These are phyloP conservation scores for Phalacrocorax aristotelis DNA, from an alignment of 2,113 vertebrate genomes.

Conservation along the genomic window DNA sequence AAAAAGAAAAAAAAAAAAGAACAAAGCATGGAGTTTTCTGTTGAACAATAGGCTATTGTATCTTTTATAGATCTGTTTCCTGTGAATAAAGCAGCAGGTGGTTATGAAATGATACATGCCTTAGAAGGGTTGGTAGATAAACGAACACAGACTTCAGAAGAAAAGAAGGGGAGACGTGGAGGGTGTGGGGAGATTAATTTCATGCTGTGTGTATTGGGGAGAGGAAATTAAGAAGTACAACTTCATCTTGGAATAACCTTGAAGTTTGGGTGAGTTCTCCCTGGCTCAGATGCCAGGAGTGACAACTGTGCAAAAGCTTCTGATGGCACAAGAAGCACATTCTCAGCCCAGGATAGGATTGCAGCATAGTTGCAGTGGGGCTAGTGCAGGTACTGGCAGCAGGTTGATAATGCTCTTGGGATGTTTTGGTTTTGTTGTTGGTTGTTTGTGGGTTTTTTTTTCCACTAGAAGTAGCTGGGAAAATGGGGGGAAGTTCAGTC, in stretches of 20 bases:
- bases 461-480: background rate
- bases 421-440: too few species aligned
- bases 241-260: background rate
- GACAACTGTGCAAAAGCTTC: background rate
- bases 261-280: background rate
- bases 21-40: background rate
- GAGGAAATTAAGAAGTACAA: background rate
- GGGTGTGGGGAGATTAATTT: background rate
- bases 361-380: accelerated
- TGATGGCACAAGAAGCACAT: accelerated
- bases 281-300: background rate
- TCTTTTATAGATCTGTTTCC: conserved; percentile 23
- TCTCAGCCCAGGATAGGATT: background rate
- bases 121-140: conserved; percentile 4
- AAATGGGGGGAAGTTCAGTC: background rate
- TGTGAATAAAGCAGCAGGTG: conserved; percentile 54
- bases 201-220: background rate
- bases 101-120: conserved; percentile 27
- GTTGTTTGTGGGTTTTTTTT: background rate
- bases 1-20: background rate
- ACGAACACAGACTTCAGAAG: background rate
- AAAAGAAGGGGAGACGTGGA: background rate
- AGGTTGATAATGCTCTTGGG: background rate
- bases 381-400: background rate
- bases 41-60: conserved; percentile 49